Base-by-base conservation (phyloP, 1,140 invertebrate species). In the Aphelenchoides besseyi region DNA sequence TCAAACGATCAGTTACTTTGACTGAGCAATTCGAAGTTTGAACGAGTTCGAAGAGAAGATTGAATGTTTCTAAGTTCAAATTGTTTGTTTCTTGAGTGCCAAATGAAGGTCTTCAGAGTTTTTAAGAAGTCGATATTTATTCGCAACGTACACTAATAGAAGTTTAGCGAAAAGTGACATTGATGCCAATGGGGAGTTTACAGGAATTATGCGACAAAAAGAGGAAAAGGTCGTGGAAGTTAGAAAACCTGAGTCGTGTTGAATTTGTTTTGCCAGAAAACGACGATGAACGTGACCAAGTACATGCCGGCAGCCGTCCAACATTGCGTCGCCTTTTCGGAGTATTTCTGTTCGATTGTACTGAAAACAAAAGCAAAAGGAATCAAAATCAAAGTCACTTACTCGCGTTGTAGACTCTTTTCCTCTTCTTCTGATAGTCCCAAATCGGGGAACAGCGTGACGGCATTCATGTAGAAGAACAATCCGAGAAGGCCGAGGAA, bases 231-330 rank as follows among this genome's bases (percentile, higher is more conserved):
- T 48, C 41, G n/a, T 68, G 2, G 3, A 52, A 41, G n/a, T 76
- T 54, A 80, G 37, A 80, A 80, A 37, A 80, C 67, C 37, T 73
- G 69, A 18, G 67, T 54, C 28, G 74, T 75, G 71, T 83, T 83
- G 55, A 70, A 83, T 35, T 72, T 74, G 62, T 83, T 84, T 48
- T 83, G 82, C 82, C 81, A 84, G 69, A 83, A 79, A 28, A 84
- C 82, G 16, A 80, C 67, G 35, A 83, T 78, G 35, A 83, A 66
- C 18, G 82, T 83, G 9, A 83, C 77, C 3, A 81, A 26, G 55
- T 83, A 83, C 68, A 83, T 79, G 26, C 82, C 82, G 18, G 82
- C 82, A n/a, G 82, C 82, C 52, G 83, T 83, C 82, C 82, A 83
- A 41, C 82, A 83, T 70, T 83, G 82, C 16, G 62, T 69, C 9